Conservation (phyloP, 2,888 invertebrate species). For the Dusona sp. region DNA sequence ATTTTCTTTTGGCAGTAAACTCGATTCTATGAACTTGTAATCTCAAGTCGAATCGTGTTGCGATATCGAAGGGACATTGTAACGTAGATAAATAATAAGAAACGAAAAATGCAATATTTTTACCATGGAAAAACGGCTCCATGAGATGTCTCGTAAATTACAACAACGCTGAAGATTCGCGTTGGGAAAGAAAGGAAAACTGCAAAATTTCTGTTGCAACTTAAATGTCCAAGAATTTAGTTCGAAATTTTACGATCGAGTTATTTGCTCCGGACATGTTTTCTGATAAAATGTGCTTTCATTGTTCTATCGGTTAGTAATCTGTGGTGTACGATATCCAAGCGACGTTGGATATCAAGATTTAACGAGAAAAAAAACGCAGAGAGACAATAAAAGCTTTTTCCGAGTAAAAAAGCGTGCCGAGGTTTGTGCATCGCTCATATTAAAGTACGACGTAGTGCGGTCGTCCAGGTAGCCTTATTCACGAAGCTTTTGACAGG, state of each 20-base stretch:
- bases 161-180: neutral
- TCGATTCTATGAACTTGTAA: neutral
- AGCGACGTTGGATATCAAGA: neutral
- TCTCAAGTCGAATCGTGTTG: neutral
- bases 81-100: neutral
- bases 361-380: constrained; percentile 11
- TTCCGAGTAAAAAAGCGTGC: neutral
- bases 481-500: constrained; percentile 58
- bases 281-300: constrained; percentile 5
- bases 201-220: neutral
- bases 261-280: neutral
- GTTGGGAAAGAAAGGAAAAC: neutral
- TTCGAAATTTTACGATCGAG: neutral
- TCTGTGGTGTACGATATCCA: neutral
- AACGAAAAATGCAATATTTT: neutral
- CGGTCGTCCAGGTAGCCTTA: constrained; percentile 34
- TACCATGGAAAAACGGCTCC: neutral
- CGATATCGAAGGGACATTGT: constrained; percentile 1
- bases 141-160: neutral
- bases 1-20: neutral
- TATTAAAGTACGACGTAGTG: constrained; percentile 47
- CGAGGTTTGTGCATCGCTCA: constrained; percentile 23
- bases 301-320: neutral
- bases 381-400: constrained; percentile 5
- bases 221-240: neutral